Evolutionary conservation across 2,888 invertebrate genomes (phyloP).

Genomic region (Myathropa florea): DNA sequence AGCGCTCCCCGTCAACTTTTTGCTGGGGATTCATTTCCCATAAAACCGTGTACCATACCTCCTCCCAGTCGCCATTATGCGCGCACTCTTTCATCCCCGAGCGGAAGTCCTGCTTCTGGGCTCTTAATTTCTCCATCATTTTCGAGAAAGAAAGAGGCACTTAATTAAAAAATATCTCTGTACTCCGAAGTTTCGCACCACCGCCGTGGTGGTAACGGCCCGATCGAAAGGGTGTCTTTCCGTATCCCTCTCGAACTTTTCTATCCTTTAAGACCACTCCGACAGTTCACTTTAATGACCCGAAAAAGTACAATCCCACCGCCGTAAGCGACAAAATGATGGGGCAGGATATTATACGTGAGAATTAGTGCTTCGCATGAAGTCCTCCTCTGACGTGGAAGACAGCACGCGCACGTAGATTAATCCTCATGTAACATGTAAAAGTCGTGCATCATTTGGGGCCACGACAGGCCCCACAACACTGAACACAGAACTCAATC

Average conservation of each 20-base stretch:
- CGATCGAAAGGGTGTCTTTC: background rate
- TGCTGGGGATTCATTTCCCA: background rate
- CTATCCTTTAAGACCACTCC: slow-evolving; percentile 14
- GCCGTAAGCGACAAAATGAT: background rate
- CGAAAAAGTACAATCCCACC: background rate
- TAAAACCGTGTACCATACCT: background rate
- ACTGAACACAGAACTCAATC: background rate
- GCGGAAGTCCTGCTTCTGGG: background rate
- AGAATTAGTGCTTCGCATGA: slow-evolving; percentile 29
- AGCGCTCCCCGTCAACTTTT: background rate
- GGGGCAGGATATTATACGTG: slow-evolving; percentile 3
- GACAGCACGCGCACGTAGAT: slow-evolving; percentile 28
- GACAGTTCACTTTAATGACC: slow-evolving; percentile 8
- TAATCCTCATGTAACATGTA: slow-evolving; percentile 40
- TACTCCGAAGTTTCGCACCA: slow-evolving; percentile 22
- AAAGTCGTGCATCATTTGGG: slow-evolving; percentile 16
- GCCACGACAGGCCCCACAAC: background rate
- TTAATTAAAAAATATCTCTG: slow-evolving; percentile 45
- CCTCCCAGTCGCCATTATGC: background rate
- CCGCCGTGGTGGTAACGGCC: background rate
- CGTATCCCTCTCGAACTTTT: slow-evolving; percentile 3
- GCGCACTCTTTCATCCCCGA: background rate
- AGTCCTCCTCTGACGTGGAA: background rate
- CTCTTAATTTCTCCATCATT: slow-evolving; percentile 22
- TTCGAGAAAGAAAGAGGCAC: slow-evolving; percentile 7